Conservation (phyloP, 2,797 vertebrate genomes). For the Gadopsis marmoratus region DNA sequence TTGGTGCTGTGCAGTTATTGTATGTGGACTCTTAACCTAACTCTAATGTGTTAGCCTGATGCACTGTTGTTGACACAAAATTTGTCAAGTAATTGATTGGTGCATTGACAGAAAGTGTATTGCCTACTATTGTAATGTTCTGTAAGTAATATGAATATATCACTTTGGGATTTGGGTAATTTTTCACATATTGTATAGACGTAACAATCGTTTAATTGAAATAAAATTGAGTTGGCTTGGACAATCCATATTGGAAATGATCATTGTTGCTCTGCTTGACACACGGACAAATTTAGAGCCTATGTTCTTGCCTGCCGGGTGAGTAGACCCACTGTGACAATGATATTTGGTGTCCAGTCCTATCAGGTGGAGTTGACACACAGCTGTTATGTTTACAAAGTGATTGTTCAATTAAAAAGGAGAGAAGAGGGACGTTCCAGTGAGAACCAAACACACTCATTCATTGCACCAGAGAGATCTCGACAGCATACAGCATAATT, state of each 20-base stretch:
- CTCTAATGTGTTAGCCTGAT: neutral
- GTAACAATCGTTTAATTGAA: neutral
- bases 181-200: neutral
- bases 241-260: neutral
- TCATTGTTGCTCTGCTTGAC: neutral
- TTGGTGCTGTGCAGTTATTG: neutral
- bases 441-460: conserved; percentile 28
- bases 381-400: conserved; percentile 10
- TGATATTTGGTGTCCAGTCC: conserved; percentile 7
- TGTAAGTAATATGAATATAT: neutral
- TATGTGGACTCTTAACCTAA: neutral
- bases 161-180: neutral
- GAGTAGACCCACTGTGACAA: neutral
- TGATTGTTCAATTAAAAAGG: conserved; percentile 37
- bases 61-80: neutral
- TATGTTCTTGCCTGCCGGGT: neutral
- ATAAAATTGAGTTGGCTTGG: neutral
- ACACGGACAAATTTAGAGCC: neutral
- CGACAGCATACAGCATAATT: conserved; percentile 28
- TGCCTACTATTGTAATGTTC: neutral
- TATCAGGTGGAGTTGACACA: conserved; percentile 21
- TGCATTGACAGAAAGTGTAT: neutral
- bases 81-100: neutral
- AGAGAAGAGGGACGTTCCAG: conserved; percentile 4
- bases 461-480: conserved; percentile 33